Evolutionary conservation across 2,113 vertebrate genomes (phyloP), one percentile per base, ranked within the genome.

Genomic region (Chlamydotis undulata): DNA sequence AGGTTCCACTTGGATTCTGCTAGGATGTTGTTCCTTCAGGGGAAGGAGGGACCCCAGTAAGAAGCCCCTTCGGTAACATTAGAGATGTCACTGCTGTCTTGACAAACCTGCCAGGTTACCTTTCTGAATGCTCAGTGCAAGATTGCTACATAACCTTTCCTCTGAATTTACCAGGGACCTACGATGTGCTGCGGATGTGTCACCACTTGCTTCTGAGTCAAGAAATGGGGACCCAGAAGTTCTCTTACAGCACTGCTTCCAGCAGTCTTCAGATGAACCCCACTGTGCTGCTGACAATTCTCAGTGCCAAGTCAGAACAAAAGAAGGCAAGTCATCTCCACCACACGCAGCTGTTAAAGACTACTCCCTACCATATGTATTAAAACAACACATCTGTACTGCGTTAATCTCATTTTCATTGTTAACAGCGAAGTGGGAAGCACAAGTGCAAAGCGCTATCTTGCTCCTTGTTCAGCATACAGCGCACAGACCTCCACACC

Each of bases 281-380:
- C 19, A 12, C 16, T 8, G 6, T 13, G 33, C 50, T 55, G 24
- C 2, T 68, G 37, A 13, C 12, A 64, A 47, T 18, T 50, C n/a
- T 22, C 56, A 35, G 60, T 2, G 19, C 8, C n/a, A 65, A 21
- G 3, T 29, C 31, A 26, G 59, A 90, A 78, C 5, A 75, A 47
- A 52, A 50, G 45, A 53, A 31, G 4, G 12, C 47, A 70, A 94
- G 47, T 6, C 19, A 41, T 47, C 70, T 70, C 49, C 39, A 59
- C 17, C 2, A 1, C 0, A 39, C 0, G 1, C 4, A 37, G 26
- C 3, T 82, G 82, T 67, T 16, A 52, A 93, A 86, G 17, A 10
- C 45, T 31, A 31, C 6, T 63, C 49, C 11, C 29, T 84, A 39
- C 7, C 4, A 1, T 4, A 52, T 2, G 2, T 33, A 31, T 70